phyloP scores from a whole-genome alignment of 2,797 vertebrate genomes.

The Tangara arthus region DNA sequence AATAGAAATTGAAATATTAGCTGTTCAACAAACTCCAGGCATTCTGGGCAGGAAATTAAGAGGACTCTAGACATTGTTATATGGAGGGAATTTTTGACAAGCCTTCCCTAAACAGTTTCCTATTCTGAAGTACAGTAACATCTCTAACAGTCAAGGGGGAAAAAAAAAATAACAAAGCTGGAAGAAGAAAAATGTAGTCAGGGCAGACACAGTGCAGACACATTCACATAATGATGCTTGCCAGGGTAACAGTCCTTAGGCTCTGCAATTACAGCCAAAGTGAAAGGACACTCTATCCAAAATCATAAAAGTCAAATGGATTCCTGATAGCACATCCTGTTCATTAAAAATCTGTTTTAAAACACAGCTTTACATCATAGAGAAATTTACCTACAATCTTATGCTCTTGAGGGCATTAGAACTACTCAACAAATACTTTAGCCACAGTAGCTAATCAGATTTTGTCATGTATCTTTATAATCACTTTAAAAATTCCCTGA shows the following conservation, averaged over 20 bases:
- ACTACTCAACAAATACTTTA: background rate
- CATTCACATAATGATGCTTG: background rate
- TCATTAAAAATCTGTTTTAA: background rate
- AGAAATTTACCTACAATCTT: background rate
- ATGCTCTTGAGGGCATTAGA: background rate
- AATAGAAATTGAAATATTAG: conserved; percentile 62
- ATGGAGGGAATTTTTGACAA: conserved; percentile 46
- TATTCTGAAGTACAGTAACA: conserved; percentile 50
- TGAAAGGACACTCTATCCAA: background rate
- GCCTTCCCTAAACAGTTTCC: conserved; percentile 40
- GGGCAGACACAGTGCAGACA: background rate
- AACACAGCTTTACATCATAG: background rate
- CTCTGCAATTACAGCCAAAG: background rate
- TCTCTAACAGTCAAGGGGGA: background rate
- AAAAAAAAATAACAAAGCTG: background rate
- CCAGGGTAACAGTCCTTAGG: background rate
- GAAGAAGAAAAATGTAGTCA: conserved; percentile 1
- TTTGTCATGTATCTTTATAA: background rate
- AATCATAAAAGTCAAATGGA: background rate
- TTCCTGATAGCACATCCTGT: background rate
- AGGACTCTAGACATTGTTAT: conserved; percentile 28
- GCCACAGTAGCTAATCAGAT: background rate
- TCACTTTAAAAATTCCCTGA: background rate
- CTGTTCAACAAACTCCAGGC: conserved; percentile 56
- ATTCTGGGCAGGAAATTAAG: conserved; percentile 55